These are phyloP conservation scores for Cottoperca gobio DNA, from an alignment of 2,797 vertebrate genomes.

Conservation along the genomic window DNA sequence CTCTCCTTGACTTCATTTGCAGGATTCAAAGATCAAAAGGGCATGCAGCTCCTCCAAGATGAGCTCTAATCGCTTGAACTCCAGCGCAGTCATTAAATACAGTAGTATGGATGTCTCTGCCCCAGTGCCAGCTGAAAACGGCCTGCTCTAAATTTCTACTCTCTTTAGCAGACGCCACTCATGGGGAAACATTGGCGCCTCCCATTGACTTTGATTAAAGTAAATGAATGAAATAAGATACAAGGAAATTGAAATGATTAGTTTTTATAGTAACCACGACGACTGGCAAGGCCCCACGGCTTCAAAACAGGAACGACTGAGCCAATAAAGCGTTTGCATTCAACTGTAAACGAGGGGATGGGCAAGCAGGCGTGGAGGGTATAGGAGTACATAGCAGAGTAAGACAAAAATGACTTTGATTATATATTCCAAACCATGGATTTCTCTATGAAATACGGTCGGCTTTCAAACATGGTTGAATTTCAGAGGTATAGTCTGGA, in stretches of 20 bases:
- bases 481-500: slow-evolving; percentile 57
- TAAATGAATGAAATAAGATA: slow-evolving; percentile 85
- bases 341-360: slow-evolving; percentile 70
- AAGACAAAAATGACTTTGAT: slow-evolving; percentile 78
- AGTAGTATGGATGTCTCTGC: slow-evolving; percentile 71
- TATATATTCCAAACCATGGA: slow-evolving; percentile 59
- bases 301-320: slow-evolving; percentile 63
- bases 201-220: slow-evolving; percentile 83
- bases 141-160: slow-evolving; percentile 64
- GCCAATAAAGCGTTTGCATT: slow-evolving; percentile 73
- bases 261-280: slow-evolving; percentile 80
- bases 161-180: slow-evolving; percentile 75
- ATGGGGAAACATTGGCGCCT: slow-evolving; percentile 78
- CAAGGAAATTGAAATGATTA: slow-evolving; percentile 85
- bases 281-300: slow-evolving; percentile 62
- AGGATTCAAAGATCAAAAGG: slow-evolving; percentile 77
- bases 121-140: slow-evolving; percentile 62
- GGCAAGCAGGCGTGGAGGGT: slow-evolving; percentile 47
- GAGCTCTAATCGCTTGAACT: slow-evolving; percentile 76
- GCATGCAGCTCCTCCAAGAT: slow-evolving; percentile 65
- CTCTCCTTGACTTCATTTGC: slow-evolving; percentile 72
- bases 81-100: slow-evolving; percentile 71
- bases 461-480: slow-evolving; percentile 65
- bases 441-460: slow-evolving; percentile 60
- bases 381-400: slow-evolving; percentile 53